Evolutionary conservation across 23 tunicate genomes (phyloP), one percentile per base, ranked within the genome.

Genomic region (Ciona savignyi): DNA sequence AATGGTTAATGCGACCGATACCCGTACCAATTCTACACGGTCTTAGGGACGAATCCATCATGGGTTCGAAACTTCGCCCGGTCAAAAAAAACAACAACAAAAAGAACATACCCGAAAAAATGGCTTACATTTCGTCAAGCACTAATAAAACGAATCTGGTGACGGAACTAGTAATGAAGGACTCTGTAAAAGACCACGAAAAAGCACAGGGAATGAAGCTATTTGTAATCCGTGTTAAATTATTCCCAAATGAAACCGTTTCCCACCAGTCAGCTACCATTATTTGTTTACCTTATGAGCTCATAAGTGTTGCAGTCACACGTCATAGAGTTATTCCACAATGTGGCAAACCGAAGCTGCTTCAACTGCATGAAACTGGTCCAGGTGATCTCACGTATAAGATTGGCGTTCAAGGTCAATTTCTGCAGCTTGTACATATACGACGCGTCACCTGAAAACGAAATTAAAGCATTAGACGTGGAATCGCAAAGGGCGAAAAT

Each of bases 281-380:
- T n/a, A n/a, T n/a, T n/a, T n/a, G n/a, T 42, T 42, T 42, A 42
- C 88, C 68, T 77, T n/a, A 56, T 77, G 9, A 89, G 81, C 65
- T 82, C 77, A 32, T 70, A 60, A 15, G 77, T 74, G 77, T 82
- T 69, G 85, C 96, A 89, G 66, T 78, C 84, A 51, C 96, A 89
- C 11, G 30, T 51, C 11, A 89, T 63, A 0, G 83, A 80, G 67
- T 89, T 89, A n/a, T 67, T 42, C 88, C 85, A 74, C 2, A 89
- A 61, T 20, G 32, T 82, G 48, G 77, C 27, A 23, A 30, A 70
- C 60, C 66, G 28, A 33, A 82, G 70, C 23, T 69, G 74, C 11
- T 74, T 61, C 29, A 89, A 29, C 22, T 34, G 49, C 29, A 78
- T 35, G 72, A 89, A 89, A 65, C 80, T 83, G 30, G 67, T 68